Conservation (phyloP, 2,797 vertebrate species). For the Coilia nasus region DNA sequence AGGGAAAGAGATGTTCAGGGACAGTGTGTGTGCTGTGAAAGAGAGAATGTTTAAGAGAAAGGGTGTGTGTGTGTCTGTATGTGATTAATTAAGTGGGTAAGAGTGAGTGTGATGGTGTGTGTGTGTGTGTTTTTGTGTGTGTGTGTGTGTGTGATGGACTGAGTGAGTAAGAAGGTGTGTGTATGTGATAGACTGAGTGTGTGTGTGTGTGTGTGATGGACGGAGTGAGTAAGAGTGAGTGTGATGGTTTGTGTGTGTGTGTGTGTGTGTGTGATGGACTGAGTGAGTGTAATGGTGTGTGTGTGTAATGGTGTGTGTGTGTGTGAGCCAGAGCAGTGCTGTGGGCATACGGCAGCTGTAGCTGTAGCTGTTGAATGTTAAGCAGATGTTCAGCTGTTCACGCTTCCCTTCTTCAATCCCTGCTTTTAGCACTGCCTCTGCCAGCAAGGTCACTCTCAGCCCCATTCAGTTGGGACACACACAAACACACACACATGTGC, state of each 20-base stretch:
- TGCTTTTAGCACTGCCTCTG: neutral
- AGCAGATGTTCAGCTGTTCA: slow-evolving; percentile 24
- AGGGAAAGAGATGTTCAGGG: no score
- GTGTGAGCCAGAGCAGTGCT: neutral
- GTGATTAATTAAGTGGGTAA: no score
- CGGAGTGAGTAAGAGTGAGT: no score
- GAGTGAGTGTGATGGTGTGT: neutral
- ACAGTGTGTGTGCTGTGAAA: no score
- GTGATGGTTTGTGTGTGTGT: no score
- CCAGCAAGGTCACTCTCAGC: neutral
- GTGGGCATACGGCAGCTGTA: neutral
- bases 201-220: no score
- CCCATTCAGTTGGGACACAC: slow-evolving; percentile 2
- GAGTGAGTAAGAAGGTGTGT: no score
- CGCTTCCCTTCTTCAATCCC: neutral
- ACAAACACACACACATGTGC: neutral
- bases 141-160: neutral
- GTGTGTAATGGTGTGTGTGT: slow-evolving; percentile 23
- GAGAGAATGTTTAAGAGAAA: no score
- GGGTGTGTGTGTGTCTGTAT: no score
- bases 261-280: no score
- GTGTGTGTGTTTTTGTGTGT: slow-evolving; percentile 13
- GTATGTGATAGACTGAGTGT: no score
- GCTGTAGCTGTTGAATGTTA: slow-evolving; percentile 5
- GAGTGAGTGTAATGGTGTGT: slow-evolving; percentile 8